A percentile compares a stretch with the other conserved stretches of the same genome.
Conservation (phyloP, 2,888 invertebrate species). For the Pinctada fucata region DNA sequence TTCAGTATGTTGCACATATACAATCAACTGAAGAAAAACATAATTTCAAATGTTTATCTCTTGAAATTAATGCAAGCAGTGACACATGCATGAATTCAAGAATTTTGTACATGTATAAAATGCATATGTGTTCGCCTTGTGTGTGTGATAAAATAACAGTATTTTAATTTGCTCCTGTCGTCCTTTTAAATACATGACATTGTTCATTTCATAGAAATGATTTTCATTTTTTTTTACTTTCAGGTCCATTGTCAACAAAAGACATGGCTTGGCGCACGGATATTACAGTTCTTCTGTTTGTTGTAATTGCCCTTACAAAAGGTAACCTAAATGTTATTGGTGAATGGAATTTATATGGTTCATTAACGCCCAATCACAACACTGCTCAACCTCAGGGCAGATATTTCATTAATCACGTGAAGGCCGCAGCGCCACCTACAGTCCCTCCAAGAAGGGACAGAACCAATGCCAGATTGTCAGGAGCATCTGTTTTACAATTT, state of each 20-base stretch:
- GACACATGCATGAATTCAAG: too few relatives aligned
- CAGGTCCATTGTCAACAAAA: neutral
- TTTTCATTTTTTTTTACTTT: too few relatives aligned
- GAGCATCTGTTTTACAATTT: neutral
- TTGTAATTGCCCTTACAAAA: neutral
- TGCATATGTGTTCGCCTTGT: too few relatives aligned
- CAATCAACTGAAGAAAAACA: too few relatives aligned
- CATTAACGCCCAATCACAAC: neutral
- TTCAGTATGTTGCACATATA: too few relatives aligned
- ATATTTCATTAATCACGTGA: neutral
- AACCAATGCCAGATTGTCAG: neutral
- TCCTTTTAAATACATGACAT: too few relatives aligned
- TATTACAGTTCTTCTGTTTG: neutral
- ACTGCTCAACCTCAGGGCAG: neutral
- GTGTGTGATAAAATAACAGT: too few relatives aligned
- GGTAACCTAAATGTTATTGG: neutral
- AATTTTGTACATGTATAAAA: too few relatives aligned
- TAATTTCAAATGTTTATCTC: too few relatives aligned
- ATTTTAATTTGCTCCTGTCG: too few relatives aligned
- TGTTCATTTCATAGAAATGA: too few relatives aligned
- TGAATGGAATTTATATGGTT: neutral
- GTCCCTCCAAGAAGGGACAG: neutral
- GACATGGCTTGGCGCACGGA: neutral
- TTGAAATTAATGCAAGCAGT: too few relatives aligned
- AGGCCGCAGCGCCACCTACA: neutral